Evolutionary conservation across 2,797 vertebrate species (phyloP).

Genomic region (Pipistrellus kuhlii): DNA sequence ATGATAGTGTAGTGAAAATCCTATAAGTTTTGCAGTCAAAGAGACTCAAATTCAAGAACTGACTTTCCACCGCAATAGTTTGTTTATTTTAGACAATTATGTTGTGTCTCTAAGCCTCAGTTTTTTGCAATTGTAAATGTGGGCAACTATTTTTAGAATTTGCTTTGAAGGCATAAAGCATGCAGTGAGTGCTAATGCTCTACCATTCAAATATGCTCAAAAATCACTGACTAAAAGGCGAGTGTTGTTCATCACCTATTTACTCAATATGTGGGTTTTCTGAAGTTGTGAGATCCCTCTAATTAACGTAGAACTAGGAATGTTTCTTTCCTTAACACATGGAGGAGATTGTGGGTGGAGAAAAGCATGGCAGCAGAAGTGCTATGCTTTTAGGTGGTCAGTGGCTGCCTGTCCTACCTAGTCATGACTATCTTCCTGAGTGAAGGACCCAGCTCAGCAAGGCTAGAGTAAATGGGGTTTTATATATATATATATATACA

Average conservation of each 20-base stretch:
- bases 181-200: neutral
- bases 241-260: neutral
- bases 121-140: neutral
- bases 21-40: neutral
- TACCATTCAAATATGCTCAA: neutral
- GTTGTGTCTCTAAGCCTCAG: neutral
- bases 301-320: neutral
- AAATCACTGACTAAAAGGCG: neutral
- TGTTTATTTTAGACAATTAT: neutral
- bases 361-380: neutral
- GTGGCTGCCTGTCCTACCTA: neutral
- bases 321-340: neutral
- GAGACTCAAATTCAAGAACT: neutral
- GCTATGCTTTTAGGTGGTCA: fast-evolving
- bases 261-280: neutral
- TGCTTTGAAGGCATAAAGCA: neutral
- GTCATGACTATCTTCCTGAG: neutral
- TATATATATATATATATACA: neutral
- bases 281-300: neutral
- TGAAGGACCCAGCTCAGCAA: no score
- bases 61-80: neutral
- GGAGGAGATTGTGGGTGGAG: neutral
- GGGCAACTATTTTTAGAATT: neutral
- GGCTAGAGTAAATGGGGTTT: fast-evolving
- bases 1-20: neutral